Evolutionary conservation across 2,113 vertebrate species (phyloP), one percentile per base, ranked within the genome.

Genomic region (Puntigrus tetrazona): DNA sequence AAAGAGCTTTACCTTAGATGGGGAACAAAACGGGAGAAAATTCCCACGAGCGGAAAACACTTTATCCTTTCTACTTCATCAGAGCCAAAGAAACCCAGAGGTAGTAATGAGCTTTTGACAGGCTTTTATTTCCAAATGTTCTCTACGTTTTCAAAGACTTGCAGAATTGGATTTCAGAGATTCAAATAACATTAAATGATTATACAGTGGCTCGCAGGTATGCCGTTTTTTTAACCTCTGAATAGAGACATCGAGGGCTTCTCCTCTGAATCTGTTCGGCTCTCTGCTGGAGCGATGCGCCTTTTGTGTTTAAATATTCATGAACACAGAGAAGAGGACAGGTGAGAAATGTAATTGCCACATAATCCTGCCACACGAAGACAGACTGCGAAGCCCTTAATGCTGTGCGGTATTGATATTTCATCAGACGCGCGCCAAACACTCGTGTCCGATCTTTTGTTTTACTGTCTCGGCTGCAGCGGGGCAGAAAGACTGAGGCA

Each of bases 301-400:
- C 63, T 81, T n/a, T 52, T 75, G 36, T 69, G 57, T 81, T 89
- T 89, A 88, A 89, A 89, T 85, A 88, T 88, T 88, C 85, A 87
- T 85, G 85, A 50, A 88, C 75, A 78, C 82, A 63, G 31, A 47
- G 57, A 78, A 55, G 50, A 80, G 70, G 83, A 88, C 86, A 89
- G 88, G 85, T 89, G 85, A 88, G 76, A 70, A 85, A 81, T 81
- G 82, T 89, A 89, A 88, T 88, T 84, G 87, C 79, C 82, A 86
- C 82, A 89, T 86, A 88, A 88, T 88, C 84, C 84, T 86, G 84
- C 78, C 81, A 77, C 52, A 86, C 76, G 73, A 50, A 86, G 85
- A 84, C 87, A 73, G 78, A 72, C 82, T 72, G 61, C 25, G 29
- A 81, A 76, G 81, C 75, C 80, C 20, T 79, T 88, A 85, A 88